Evolutionary conservation across 2,113 vertebrate genomes (phyloP), one percentile per base, ranked within the genome.

Genomic region (Lagenorhynchus albirostris): DNA sequence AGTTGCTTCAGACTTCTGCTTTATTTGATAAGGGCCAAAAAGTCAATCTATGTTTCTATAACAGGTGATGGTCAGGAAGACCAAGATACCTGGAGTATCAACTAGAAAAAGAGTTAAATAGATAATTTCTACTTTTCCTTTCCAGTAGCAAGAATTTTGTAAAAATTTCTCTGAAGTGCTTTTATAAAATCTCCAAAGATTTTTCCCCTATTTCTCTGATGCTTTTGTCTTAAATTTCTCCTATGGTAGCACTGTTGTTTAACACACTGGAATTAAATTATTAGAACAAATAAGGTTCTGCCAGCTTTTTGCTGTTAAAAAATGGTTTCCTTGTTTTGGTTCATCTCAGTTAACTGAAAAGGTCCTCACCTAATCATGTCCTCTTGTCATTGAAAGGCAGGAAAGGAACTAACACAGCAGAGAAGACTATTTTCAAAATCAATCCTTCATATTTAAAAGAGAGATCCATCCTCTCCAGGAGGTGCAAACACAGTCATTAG

Each of bases 381-480:
- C 87, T 95, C 96, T 94, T 97, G 98, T 95, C 96, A 94, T 0
- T 83, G 92, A 94, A 93, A 97, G 92, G 83, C 90, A 98, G 92
- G 38, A 90, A 94, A 98, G 77, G 95, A 92, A 96, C 94, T 96
- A 94, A 81, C 79, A 70, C 74, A 71, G 92, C 38, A 33, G 31
- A 94, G 96, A 71, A 68, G 94, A 98, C 97, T 97, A 70, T 95
- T 98, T 97, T 98, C 94, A 97, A 92, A 97, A 98, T 95, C 97
- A 98, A 95, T 98, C 94, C 87, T 95, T 98, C 95, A 96, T 95
- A 94, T 98, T 96, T 96, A 98, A 98, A 98, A 93, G 92, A 91
- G 94, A 98, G 96, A 91, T 87, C 89, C 77, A 58, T 94, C 79
- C 97, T 81, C 92, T 50, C 53, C 73, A 95, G 92, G 95, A 95